Evolutionary conservation across 2,888 invertebrate genomes (phyloP).

Genomic region (Sarcophaga caerulescens): DNA sequence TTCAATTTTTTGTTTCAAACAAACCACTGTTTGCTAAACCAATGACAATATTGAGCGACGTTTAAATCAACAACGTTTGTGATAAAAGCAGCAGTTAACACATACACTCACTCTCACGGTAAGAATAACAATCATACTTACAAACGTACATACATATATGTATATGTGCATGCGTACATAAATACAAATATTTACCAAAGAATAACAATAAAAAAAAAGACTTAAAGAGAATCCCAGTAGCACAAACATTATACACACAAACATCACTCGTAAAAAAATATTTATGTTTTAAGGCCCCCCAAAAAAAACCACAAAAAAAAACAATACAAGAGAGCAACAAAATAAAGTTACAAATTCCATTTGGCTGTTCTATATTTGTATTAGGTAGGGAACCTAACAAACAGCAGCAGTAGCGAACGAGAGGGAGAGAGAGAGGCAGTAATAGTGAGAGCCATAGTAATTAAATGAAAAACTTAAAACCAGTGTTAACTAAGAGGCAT

Average conservation of each 20-base stretch:
- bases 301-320: background rate
- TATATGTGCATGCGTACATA: no score
- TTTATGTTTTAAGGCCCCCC: background rate
- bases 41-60: constrained; percentile 28
- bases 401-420: constrained; percentile 7
- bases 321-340: constrained; percentile 29
- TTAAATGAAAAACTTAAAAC: no score
- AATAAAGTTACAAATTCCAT: constrained; percentile 53
- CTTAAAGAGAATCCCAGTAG: constrained; percentile 77
- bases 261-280: background rate
- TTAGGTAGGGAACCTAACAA: constrained; percentile 47
- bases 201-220: constrained; percentile 72
- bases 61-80: constrained; percentile 50
- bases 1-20: background rate
- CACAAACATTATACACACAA: constrained; percentile 62
- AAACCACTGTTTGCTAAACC: background rate
- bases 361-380: constrained; percentile 39
- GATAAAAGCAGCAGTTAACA: constrained; percentile 13
- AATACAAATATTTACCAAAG: background rate
- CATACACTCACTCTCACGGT: background rate
- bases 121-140: background rate
- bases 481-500: no score
- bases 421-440: background rate
- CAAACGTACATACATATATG: no score
- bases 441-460: background rate